These are phyloP conservation scores for Artibeus lituratus DNA, from an alignment of 2,797 vertebrate species.

Conservation along the genomic window DNA sequence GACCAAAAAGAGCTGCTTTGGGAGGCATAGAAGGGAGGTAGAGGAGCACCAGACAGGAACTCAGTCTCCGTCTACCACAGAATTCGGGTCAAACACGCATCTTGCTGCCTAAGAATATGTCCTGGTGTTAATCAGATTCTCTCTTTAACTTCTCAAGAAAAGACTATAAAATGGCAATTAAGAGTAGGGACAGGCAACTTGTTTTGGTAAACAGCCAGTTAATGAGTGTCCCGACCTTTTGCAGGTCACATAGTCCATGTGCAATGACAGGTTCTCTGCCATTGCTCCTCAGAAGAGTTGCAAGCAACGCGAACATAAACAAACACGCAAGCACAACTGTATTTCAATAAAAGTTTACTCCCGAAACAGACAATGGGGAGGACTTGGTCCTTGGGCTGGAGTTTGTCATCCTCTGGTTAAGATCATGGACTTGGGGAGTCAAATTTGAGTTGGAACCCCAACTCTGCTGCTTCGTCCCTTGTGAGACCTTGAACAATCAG, in stretches of 20 bases:
- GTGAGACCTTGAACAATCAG: neutral
- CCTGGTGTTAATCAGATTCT: neutral
- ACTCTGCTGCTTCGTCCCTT: neutral
- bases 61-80: neutral
- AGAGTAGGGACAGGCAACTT: neutral
- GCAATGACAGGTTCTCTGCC: neutral
- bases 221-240: neutral
- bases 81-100: neutral
- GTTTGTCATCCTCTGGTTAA: neutral
- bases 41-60: neutral
- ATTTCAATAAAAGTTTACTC: neutral
- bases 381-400: neutral
- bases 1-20: neutral
- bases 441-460: neutral
- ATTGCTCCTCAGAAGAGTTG: neutral
- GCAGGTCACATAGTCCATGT: neutral
- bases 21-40: neutral
- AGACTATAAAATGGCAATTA: neutral
- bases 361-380: neutral
- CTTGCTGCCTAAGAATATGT: neutral
- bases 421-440: neutral
- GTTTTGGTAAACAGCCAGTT: neutral
- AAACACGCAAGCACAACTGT: neutral
- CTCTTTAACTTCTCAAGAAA: neutral
- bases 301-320: rapidly evolving